These are phyloP conservation scores for Melinaea marsaeus DNA, from an alignment of 2,888 invertebrate genomes.

Conservation along the genomic window DNA sequence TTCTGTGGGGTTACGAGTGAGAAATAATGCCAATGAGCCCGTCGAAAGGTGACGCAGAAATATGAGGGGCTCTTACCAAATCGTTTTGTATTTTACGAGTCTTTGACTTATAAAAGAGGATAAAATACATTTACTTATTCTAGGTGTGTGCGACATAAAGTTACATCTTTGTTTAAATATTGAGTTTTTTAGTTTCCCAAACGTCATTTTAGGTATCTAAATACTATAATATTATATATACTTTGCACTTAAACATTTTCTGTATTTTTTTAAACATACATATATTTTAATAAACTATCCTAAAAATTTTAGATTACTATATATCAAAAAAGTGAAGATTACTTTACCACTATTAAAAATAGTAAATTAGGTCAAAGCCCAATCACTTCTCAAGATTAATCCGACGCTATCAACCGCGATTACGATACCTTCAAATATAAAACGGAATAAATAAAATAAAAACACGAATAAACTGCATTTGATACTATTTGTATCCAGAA, in stretches of 20 bases:
- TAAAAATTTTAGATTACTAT: too few relatives aligned
- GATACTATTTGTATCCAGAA: background rate
- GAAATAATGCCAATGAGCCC: slow-evolving; percentile 47
- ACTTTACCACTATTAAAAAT: too few relatives aligned
- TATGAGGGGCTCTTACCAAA: slow-evolving; percentile 39
- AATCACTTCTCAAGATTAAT: background rate
- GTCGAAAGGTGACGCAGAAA: slow-evolving; percentile 48
- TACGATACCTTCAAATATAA: background rate
- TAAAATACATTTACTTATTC: background rate
- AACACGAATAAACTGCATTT: background rate
- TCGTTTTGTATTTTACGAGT: slow-evolving; percentile 23
- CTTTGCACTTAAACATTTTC: background rate
- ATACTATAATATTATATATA: background rate
- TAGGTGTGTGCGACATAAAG: background rate
- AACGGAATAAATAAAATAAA: background rate
- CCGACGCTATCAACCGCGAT: background rate
- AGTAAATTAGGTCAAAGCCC: too few relatives aligned
- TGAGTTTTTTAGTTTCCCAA: background rate
- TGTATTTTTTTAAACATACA: too few relatives aligned
- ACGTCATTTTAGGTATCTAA: background rate
- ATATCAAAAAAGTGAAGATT: too few relatives aligned
- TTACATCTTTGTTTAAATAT: background rate
- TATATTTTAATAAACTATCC: too few relatives aligned
- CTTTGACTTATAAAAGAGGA: slow-evolving; percentile 14
- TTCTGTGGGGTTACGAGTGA: slow-evolving; percentile 40